Evolutionary conservation across 2,797 vertebrate species (phyloP), one percentile per base, ranked within the genome.

Genomic region (Bradypus variegatus): DNA sequence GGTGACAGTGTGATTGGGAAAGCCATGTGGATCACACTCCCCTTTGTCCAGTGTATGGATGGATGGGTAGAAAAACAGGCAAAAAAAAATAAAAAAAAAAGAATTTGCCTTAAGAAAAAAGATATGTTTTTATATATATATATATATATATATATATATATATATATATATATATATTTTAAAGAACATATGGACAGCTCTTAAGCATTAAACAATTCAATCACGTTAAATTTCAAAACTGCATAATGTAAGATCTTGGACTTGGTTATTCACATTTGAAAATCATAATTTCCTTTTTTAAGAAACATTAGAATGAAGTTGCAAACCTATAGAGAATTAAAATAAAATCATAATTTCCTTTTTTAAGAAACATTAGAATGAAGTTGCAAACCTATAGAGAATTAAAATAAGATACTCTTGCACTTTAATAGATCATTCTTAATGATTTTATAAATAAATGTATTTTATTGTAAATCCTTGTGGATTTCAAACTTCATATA

Each of bases 211-310:
- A 48, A 76, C 27, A 48, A 41, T 21, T 27, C 7, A 31, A 2
- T 78, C 70, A 36, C 58, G 67, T 91, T 89, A 91, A 87, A 77
- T 92, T 94, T 92, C 79, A 75, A 87, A 89, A 81, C 75, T 36
- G 18, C 25, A 29, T 38, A 65, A 41, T 41, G 5, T 41, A 81
- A 86, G 87, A 58, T 86, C 27, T 60, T 86, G 67, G 36, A 55
- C 45, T 80, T 65, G 18, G 85, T 78, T 80, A 50, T 60, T 86
- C 64, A 64, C 65, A 72, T 78, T 92, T 93, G 81, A 85, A 85
- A 41, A 41, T 41, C 25, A 25, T 72, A 31, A 27, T 89, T 41
- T 89, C 25, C 45, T 91, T 55, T 70, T 64, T 67, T 70, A 36
- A 41, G 41, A 41, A 53, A 48, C 31, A 11, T 21, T 31, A 15